Percentiles rank a stretch among this genome's conserved stretches.
These are phyloP conservation scores for Pachydiplax longipennis DNA, from an alignment of 2,888 invertebrate species.

Conservation along the genomic window DNA sequence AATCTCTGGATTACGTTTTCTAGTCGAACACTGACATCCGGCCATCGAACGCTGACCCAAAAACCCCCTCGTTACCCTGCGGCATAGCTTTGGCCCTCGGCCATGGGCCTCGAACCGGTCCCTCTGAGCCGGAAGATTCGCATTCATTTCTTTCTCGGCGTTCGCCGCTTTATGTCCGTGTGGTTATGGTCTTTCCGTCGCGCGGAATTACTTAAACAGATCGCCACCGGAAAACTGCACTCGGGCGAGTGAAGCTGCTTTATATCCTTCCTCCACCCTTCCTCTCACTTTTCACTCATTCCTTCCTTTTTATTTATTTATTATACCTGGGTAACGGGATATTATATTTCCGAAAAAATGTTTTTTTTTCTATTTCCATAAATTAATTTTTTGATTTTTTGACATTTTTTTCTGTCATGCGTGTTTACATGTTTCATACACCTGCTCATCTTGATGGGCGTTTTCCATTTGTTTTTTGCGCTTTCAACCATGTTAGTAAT, in stretches of 20 bases:
- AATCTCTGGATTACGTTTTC: constrained; percentile 19
- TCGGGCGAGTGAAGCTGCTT: not conserved
- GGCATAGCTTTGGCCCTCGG: not conserved
- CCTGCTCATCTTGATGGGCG: no score
- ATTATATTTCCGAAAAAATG: no score
- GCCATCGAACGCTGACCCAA: constrained; percentile 22
- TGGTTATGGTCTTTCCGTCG: not conserved
- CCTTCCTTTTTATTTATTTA: no score
- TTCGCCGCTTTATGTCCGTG: not conserved
- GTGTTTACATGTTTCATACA: no score
- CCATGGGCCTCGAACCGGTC: not conserved
- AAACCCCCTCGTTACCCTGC: constrained; percentile 7
- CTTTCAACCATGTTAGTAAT: no score
- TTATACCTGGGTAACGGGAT: no score
- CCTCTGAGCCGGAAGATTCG: not conserved
- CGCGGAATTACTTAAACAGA: not conserved
- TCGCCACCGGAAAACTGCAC: not conserved
- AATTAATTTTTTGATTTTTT: no score
- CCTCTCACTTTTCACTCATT: no score
- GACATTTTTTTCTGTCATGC: no score
- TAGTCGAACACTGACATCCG: constrained; percentile 16
- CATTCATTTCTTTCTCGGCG: not conserved
- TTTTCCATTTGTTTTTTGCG: no score
- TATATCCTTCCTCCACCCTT: no score
- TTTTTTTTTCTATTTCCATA: no score